Evolutionary conservation across 2,797 vertebrate genomes (phyloP).

Genomic region (Triplophysa bombifrons): DNA sequence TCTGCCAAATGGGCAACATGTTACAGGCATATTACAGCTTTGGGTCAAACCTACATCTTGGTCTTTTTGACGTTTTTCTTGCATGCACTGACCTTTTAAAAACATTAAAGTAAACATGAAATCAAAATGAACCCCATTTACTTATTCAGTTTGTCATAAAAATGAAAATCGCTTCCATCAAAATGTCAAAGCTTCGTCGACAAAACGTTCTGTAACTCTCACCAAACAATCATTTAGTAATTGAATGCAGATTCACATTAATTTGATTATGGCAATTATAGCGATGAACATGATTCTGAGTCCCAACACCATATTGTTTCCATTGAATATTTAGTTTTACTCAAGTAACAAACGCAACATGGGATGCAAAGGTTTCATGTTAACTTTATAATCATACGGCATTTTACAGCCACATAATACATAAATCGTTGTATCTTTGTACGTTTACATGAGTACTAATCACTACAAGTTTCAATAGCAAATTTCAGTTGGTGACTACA

Average conservation of each 20-base stretch:
- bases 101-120: constrained; percentile 28
- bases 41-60: background rate
- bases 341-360: background rate
- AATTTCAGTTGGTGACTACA: constrained; percentile 20
- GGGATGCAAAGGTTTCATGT: background rate
- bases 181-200: too few species aligned
- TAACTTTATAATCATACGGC: constrained; percentile 1
- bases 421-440: background rate
- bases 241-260: too few species aligned
- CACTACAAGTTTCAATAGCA: constrained; percentile 10
- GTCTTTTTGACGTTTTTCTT: background rate
- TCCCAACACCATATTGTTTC: background rate
- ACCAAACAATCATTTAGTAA: too few species aligned
- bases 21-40: background rate
- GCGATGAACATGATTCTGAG: too few species aligned
- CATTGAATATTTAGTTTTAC: background rate
- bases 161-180: too few species aligned
- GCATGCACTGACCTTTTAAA: background rate
- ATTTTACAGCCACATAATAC: constrained; percentile 7
- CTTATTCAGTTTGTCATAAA: background rate
- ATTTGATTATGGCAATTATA: too few species aligned
- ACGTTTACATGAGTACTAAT: constrained; percentile 26
- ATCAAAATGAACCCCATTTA: constrained; percentile 1
- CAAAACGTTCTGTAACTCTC: too few species aligned
- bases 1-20: background rate